A percentile compares a stretch with the other conserved stretches of the same genome.
phyloP scores from a whole-genome alignment of 2,888 invertebrate genomes.

The Caenorhabditis sinica region DNA sequence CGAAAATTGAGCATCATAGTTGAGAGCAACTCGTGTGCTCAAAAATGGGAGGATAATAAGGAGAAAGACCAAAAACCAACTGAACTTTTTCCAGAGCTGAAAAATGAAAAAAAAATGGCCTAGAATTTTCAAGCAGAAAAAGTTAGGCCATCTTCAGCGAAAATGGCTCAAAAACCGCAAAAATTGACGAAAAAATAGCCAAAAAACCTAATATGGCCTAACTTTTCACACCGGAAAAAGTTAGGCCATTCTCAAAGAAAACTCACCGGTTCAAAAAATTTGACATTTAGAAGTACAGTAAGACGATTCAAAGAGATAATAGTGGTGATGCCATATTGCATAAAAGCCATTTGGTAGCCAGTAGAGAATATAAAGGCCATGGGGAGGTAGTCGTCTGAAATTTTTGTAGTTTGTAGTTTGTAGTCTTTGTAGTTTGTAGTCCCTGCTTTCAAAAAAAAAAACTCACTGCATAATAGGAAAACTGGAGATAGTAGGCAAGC shows the following conservation, averaged over 20 bases:
- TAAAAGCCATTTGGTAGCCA: constrained; percentile 39
- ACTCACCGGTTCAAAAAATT: constrained; percentile 35
- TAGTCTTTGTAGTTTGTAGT: not conserved
- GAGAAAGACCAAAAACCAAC: constrained; percentile 26
- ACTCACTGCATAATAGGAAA: constrained; percentile 2
- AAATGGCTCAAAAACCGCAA: too few species aligned
- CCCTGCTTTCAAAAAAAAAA: not conserved
- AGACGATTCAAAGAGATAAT: constrained; percentile 37
- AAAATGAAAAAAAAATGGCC: not conserved
- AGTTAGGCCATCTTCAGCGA: too few species aligned
- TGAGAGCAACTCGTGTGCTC: constrained; percentile 19
- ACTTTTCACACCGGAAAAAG: constrained; percentile 5
- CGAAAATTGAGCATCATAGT: constrained; percentile 17
- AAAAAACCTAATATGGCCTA: too few species aligned
- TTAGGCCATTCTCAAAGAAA: not conserved
- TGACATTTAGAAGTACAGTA: constrained; percentile 37
- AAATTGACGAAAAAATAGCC: not conserved
- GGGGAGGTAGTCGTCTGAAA: constrained; percentile 39
- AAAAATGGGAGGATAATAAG: constrained; percentile 26
- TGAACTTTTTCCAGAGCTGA: constrained; percentile 32
- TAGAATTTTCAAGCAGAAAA: not conserved
- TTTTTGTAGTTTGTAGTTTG: not conserved
- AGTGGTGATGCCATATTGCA: constrained; percentile 42
- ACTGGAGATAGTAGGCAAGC: constrained; percentile 9
- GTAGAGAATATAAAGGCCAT: constrained; percentile 36